phyloP scores from a whole-genome alignment of 2,888 invertebrate species.

The Ormyrus thymus region DNA sequence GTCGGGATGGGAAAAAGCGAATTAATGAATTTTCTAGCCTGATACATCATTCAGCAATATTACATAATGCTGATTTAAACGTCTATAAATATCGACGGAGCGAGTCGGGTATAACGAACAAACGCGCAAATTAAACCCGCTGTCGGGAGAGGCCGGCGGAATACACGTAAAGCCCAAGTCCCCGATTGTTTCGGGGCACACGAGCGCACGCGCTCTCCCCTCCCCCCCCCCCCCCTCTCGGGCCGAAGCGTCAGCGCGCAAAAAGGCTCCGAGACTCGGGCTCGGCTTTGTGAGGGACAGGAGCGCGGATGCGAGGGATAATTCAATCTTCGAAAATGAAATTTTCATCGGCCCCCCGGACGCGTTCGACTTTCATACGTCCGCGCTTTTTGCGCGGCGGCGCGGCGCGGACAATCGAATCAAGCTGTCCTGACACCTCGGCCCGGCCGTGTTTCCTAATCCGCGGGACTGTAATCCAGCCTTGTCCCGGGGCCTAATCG shows the following conservation, averaged over 20 bases:
- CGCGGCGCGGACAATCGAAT: slow-evolving; percentile 72
- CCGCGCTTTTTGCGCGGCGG: slow-evolving; percentile 72
- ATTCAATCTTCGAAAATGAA: slow-evolving; percentile 75
- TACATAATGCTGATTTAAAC: slow-evolving; percentile 20
- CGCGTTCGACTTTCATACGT: slow-evolving; percentile 71
- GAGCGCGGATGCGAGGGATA: slow-evolving; percentile 66
- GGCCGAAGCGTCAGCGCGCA: slow-evolving; percentile 48
- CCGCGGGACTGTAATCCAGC: slow-evolving; percentile 52
- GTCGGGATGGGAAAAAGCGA: slow-evolving; percentile 37
- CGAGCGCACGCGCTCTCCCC: no score
- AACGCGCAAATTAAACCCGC: no score
- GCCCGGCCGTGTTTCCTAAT: slow-evolving; percentile 55
- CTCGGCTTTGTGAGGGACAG: slow-evolving; percentile 45
- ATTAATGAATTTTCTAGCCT: slow-evolving; percentile 35
- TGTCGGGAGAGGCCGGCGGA: no score
- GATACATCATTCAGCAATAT: not conserved
- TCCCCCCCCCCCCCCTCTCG: not conserved
- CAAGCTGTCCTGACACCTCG: slow-evolving; percentile 68
- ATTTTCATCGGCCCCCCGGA: slow-evolving; percentile 67
- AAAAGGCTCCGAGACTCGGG: not conserved
- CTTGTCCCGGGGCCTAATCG: not conserved
- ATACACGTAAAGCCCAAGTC: no score
- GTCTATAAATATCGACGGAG: slow-evolving; percentile 15
- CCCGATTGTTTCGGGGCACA: no score
- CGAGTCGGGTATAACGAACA: not conserved